phyloP scores from a whole-genome alignment of 1,140 invertebrate genomes.

The Geopemphigus sp. region DNA sequence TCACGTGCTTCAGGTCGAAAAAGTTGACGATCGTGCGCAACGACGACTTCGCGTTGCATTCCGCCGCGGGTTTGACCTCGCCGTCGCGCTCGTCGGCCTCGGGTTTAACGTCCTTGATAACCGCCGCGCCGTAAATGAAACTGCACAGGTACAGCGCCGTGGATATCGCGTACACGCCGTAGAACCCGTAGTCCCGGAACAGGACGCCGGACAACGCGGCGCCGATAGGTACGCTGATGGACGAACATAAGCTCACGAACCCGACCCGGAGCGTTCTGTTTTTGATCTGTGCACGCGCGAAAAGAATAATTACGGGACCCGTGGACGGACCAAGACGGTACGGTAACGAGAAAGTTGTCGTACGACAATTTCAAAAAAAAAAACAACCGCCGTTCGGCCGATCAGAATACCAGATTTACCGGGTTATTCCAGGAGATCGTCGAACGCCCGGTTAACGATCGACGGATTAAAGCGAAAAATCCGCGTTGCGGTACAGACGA shows the following conservation, averaged over 20 bases:
- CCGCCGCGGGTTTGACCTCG: not conserved
- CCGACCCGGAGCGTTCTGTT: conserved; percentile 77
- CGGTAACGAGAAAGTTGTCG: too few species aligned
- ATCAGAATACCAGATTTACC: too few species aligned
- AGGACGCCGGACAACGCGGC: conserved; percentile 72
- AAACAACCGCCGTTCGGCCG: too few species aligned
- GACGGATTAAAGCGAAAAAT: too few species aligned
- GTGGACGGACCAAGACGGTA: too few species aligned
- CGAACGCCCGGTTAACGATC: too few species aligned
- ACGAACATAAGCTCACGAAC: conserved; percentile 75
- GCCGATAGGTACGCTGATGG: conserved; percentile 73
- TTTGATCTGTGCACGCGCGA: conserved; percentile 58
- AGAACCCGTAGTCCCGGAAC: conserved; percentile 69
- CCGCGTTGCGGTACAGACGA: too few species aligned
- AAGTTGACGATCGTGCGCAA: not conserved
- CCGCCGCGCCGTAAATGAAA: conserved; percentile 27
- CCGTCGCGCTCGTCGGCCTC: not conserved
- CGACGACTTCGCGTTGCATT: not conserved
- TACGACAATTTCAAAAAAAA: too few species aligned
- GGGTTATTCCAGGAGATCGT: too few species aligned
- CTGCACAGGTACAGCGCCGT: conserved; percentile 64
- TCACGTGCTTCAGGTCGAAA: conserved; percentile 18
- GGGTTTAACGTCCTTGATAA: not conserved
- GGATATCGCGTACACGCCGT: conserved; percentile 72
- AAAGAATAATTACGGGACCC: too few species aligned